Percentiles rank a stretch among this genome's conserved stretches.
These are phyloP conservation scores for Morinoia aosen DNA, from an alignment of 2,888 invertebrate species.

Conservation along the genomic window DNA sequence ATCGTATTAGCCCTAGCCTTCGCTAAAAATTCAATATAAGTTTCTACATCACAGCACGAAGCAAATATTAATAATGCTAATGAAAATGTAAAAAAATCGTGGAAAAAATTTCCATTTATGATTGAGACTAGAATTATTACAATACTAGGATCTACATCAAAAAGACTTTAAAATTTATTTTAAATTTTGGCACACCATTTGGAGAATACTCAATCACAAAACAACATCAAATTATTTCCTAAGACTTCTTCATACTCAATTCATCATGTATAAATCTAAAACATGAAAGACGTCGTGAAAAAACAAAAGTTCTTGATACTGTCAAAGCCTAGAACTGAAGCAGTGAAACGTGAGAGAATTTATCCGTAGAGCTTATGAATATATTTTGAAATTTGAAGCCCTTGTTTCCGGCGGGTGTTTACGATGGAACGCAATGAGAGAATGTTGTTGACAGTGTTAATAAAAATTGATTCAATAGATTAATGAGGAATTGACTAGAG, in stretches of 20 bases:
- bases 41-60: background rate
- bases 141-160: too few relatives aligned
- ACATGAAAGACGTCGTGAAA: background rate
- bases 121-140: too few relatives aligned
- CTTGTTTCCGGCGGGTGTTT: background rate
- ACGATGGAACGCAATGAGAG: background rate
- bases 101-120: background rate
- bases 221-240: background rate
- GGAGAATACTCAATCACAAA: background rate
- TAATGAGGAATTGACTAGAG: background rate
- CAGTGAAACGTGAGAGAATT: background rate
- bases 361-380: background rate
- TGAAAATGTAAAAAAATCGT: background rate
- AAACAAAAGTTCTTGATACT: background rate
- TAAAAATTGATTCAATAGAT: background rate
- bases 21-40: background rate
- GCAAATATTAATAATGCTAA: background rate
- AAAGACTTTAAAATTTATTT: background rate
- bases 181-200: background rate
- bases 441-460: background rate
- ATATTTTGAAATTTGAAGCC: background rate
- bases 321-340: background rate
- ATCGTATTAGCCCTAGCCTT: background rate
- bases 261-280: background rate
- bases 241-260: background rate